These are phyloP conservation scores for Forbesichthys agassizii DNA, from an alignment of 2,113 vertebrate species.

Conservation along the genomic window DNA sequence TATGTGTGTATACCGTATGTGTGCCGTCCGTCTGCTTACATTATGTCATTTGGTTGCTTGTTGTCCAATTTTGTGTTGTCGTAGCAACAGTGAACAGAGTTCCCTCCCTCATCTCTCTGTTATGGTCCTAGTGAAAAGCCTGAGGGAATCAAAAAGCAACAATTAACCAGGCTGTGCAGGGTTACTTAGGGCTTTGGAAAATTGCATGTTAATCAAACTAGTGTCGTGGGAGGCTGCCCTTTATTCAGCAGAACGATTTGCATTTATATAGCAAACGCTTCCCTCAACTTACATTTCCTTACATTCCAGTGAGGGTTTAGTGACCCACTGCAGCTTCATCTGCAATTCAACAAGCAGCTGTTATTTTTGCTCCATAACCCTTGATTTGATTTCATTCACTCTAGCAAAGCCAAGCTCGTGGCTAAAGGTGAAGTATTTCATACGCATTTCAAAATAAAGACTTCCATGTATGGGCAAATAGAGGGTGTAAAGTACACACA, in stretches of 20 bases:
- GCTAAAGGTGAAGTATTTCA: conserved; percentile 27
- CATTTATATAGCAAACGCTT: conserved; percentile 35
- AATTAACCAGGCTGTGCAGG: conserved; percentile 43
- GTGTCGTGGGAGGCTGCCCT: conserved; percentile 14
- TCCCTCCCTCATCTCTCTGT: conserved; percentile 10
- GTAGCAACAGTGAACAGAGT: conserved; percentile 39
- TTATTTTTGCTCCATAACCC: conserved; percentile 30
- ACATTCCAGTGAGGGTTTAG: conserved; percentile 5
- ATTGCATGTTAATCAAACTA: conserved; percentile 44
- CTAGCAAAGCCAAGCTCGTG: neutral
- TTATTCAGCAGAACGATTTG: conserved; percentile 26
- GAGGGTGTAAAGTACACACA: neutral
- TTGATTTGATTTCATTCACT: conserved; percentile 35
- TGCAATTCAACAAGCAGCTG: conserved; percentile 17
- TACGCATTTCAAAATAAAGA: conserved; percentile 56
- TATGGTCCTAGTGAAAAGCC: conserved; percentile 37
- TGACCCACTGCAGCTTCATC: neutral
- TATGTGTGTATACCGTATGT: neutral
- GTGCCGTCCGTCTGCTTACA: neutral
- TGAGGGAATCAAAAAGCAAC: conserved; percentile 40
- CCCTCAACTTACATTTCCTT: conserved; percentile 18
- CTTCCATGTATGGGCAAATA: conserved; percentile 45
- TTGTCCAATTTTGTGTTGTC: conserved; percentile 52
- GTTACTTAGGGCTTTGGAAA: conserved; percentile 47
- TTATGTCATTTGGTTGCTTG: conserved; percentile 15